These are phyloP conservation scores for Telenomus remus DNA, from an alignment of 1,140 invertebrate species.

Conservation along the genomic window DNA sequence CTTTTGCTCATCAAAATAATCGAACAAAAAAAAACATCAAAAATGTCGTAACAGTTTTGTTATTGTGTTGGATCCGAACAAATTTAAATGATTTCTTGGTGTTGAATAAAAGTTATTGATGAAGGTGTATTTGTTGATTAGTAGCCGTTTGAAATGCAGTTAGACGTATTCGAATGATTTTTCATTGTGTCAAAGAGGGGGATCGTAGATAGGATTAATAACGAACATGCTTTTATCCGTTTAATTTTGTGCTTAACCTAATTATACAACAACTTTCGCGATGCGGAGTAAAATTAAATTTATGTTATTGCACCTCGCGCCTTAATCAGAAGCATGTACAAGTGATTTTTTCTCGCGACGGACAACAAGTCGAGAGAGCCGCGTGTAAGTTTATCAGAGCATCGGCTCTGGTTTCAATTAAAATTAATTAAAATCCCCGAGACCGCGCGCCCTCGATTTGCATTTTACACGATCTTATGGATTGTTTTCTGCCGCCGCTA, in stretches of 20 bases:
- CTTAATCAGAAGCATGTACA: constrained; percentile 50
- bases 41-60: too few relatives aligned
- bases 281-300: constrained; percentile 53
- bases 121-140: too few relatives aligned
- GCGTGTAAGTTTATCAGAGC: constrained; percentile 53
- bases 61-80: too few relatives aligned
- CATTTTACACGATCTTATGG: constrained; percentile 29
- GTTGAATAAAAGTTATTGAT: too few relatives aligned
- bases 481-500: constrained; percentile 13
- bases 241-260: constrained; percentile 56
- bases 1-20: not conserved
- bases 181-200: constrained; percentile 3
- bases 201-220: constrained; percentile 38
- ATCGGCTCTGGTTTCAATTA: constrained; percentile 51
- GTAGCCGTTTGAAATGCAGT: too few relatives aligned
- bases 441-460: constrained; percentile 30
- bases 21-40: too few relatives aligned
- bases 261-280: constrained; percentile 58
- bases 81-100: too few relatives aligned
- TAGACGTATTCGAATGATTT: not conserved
- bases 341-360: constrained; percentile 45
- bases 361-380: constrained; percentile 32
- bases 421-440: constrained; percentile 49
- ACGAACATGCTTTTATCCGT: constrained; percentile 36
- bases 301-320: constrained; percentile 53